Evolutionary conservation across 1,140 invertebrate genomes (phyloP).

Genomic region (Chionoecetes opilio): DNA sequence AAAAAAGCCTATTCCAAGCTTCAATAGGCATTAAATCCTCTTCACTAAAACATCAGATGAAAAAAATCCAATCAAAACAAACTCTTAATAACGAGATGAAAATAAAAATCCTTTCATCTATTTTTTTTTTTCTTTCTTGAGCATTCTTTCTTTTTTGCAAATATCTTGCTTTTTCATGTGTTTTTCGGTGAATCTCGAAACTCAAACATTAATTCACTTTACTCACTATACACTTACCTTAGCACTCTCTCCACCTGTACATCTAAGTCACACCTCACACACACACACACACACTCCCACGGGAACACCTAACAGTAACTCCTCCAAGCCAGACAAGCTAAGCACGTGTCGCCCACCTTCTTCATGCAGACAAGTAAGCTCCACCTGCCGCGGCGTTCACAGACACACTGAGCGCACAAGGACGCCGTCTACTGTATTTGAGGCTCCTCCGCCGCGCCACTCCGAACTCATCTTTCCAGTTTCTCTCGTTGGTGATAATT

Average conservation of each 20-base stretch:
- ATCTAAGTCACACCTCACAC: background rate
- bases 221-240: background rate
- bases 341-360: conserved; percentile 8
- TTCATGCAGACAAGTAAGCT: background rate
- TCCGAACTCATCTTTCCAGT: background rate
- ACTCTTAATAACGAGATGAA: too few species aligned
- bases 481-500: background rate
- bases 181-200: too few species aligned
- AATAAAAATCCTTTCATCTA: too few species aligned
- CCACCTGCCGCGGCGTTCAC: background rate
- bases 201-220: too few species aligned
- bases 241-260: background rate
- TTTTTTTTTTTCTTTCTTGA: too few species aligned
- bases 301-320: background rate
- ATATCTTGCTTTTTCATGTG: too few species aligned
- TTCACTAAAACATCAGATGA: too few species aligned
- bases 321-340: background rate
- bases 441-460: background rate
- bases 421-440: background rate
- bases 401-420: background rate
- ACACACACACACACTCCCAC: background rate
- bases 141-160: too few species aligned
- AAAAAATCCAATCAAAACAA: too few species aligned
- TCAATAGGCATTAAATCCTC: too few species aligned
- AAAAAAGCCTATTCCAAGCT: too few species aligned